A percentile compares a stretch with the other conserved stretches of the same genome.
These are phyloP conservation scores for Stramonita haemastoma DNA, from an alignment of 2,888 invertebrate species.

Conservation along the genomic window DNA sequence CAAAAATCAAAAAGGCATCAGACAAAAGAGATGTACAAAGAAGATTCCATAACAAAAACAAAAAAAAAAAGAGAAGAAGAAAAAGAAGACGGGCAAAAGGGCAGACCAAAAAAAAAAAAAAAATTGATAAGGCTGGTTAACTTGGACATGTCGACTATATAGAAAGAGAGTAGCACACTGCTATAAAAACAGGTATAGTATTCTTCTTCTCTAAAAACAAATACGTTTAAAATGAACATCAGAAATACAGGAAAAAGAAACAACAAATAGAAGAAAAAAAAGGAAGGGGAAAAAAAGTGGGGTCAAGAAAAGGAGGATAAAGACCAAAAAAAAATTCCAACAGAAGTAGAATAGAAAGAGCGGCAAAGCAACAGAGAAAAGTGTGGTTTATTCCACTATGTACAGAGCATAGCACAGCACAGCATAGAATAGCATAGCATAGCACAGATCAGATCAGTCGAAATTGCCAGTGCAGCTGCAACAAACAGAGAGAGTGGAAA, in stretches of 20 bases:
- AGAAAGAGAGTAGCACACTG: neutral
- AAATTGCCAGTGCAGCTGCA: constrained; percentile 16
- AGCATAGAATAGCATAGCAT: neutral
- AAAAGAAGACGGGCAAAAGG: neutral
- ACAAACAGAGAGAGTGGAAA: neutral
- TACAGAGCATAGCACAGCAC: neutral
- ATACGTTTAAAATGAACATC: neutral
- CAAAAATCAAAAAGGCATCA: neutral
- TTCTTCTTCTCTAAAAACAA: neutral
- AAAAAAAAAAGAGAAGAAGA: neutral
- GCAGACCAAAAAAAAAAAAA: neutral
- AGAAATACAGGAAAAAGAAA: neutral
- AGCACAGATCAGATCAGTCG: constrained; percentile 6
- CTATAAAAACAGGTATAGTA: neutral
- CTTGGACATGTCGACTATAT: neutral
- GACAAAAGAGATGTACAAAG: constrained; percentile 8
- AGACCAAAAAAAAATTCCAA: neutral
- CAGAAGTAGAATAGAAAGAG: neutral
- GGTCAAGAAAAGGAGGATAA: neutral
- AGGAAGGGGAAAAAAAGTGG: neutral
- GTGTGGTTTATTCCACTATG: neutral
- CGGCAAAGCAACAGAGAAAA: neutral
- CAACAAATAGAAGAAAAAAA: neutral
- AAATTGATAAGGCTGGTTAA: neutral
- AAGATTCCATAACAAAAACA: neutral